Base-by-base conservation (phyloP, 2,797 vertebrate species). In the Rhodeus uyekii region DNA sequence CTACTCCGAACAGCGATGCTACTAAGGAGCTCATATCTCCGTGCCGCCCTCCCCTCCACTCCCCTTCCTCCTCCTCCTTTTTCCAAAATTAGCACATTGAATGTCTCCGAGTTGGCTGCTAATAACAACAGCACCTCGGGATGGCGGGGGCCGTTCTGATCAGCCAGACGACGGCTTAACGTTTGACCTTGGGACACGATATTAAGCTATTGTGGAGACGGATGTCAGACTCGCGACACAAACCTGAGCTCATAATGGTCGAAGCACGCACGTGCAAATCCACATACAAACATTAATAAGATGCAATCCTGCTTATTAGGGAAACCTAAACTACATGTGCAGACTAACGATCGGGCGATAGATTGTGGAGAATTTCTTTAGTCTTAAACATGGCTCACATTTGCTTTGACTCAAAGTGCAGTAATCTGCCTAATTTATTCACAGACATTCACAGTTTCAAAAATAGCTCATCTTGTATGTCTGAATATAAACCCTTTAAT, bases 1-100 rank as follows among this genome's bases (percentile, higher is more conserved):
- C 88, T 84, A 74, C 77, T 84, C 58, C 16, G 87, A 88, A 83
- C 89, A 89, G 85, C 83, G 80, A 83, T 91, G 88, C 77, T 85
- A 83, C 69, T 88, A 89, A 87, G 90, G 89, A 90, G 78, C 81
- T 88, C 90, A 89, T 90, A 91, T 90, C 89, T 83, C 87, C 36
- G 63, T 39, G 72, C 71, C 27, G 46, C 48, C 55, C 46, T 48
- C 46, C 46, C 46, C 46, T n/a, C n/a, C n/a, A n/a, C 78, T 53
- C 22, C 22, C 4, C 61, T 53, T 50, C 32, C 77, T 29, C 64
- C 27, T 34, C 32, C 50, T 55, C 34, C 22, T 76, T 22, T 13
- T 32, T 55, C 9, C 53, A 46, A 89, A 91, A 92, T 92, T 86
- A 91, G 87, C 85, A 86, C 81, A 78, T 85, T 50, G 84, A 90